phyloP scores from a whole-genome alignment of 37 sponge, comb jelly and placozoan genomes.

The Geodia barretti region DNA sequence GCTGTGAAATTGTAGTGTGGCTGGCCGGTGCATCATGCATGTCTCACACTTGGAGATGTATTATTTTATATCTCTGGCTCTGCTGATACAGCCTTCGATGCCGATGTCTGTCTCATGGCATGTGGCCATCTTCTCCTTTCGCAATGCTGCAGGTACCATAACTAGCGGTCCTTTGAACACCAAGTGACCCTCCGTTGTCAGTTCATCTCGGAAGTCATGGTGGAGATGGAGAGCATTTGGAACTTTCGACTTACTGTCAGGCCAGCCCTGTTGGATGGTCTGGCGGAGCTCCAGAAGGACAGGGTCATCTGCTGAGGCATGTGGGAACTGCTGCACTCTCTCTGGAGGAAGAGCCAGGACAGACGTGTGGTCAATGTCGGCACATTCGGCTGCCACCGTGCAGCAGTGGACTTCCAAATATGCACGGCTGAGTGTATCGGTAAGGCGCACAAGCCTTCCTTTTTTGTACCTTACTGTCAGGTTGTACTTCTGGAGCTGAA shows the following conservation, averaged over 20 bases:
- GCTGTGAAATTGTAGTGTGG: no score
- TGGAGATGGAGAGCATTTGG: conserved; percentile 13
- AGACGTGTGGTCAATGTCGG: conserved; percentile 25
- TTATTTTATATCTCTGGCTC: no score
- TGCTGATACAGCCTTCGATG: conserved; percentile 32
- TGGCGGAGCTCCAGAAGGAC: conserved; percentile 2
- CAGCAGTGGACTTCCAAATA: conserved; percentile 15
- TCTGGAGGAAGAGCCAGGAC: conserved; percentile 9
- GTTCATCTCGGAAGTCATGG: conserved; percentile 44
- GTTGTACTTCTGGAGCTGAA: conserved; percentile 43
- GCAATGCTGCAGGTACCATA: conserved; percentile 14
- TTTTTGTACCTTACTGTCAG: conserved; percentile 28
- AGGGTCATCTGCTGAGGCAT: conserved; percentile 28
- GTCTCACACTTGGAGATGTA: no score
- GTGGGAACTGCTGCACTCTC: conserved; percentile 2
- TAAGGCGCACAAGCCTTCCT: conserved; percentile 31
- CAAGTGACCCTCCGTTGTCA: no score
- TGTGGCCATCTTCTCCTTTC: not conserved
- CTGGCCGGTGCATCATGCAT: no score
- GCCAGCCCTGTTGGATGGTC: conserved; percentile 32
- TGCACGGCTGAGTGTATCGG: conserved; percentile 52
- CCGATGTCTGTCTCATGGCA: conserved; percentile 28
- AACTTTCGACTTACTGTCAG: conserved; percentile 20
- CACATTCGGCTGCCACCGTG: not conserved
- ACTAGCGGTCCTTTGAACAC: conserved; percentile 43